These are phyloP conservation scores for Apteryx owenii DNA, from an alignment of 2,113 vertebrate species.

Conservation along the genomic window DNA sequence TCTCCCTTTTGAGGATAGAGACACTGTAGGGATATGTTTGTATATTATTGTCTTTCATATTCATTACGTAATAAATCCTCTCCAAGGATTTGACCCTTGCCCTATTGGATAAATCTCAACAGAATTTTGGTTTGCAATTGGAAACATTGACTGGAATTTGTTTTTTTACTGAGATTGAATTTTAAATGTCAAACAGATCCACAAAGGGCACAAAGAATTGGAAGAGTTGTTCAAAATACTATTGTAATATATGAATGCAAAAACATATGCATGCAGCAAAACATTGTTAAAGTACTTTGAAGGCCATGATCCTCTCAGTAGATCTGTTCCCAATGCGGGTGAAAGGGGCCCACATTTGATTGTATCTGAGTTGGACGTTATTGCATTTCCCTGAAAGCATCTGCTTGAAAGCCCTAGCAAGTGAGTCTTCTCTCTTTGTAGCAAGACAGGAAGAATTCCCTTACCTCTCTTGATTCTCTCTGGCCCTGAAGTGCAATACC, in stretches of 20 bases:
- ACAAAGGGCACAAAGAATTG: neutral
- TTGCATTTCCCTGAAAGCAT: neutral
- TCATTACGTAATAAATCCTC: conserved; percentile 11
- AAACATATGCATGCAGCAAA: neutral
- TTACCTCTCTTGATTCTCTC: neutral
- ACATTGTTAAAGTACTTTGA: neutral
- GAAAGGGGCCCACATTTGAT: neutral
- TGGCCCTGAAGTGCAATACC: neutral
- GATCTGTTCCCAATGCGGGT: neutral
- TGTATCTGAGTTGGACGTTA: neutral
- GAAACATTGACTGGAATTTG: conserved; percentile 20
- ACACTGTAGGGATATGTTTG: neutral
- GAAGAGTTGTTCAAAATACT: neutral
- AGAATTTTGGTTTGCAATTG: conserved; percentile 31
- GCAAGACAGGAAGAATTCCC: neutral
- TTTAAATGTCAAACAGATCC: conserved; percentile 19
- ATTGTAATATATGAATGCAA: neutral
- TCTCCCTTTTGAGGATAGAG: neutral
- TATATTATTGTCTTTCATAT: conserved; percentile 30
- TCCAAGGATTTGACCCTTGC: neutral
- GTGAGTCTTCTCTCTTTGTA: neutral
- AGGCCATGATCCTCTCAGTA: neutral
- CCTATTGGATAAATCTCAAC: neutral
- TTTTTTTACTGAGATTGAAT: conserved; percentile 3
- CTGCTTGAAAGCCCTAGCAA: neutral